phyloP scores from a whole-genome alignment of 2,113 vertebrate species.

The Rhynchomys soricoides region DNA sequence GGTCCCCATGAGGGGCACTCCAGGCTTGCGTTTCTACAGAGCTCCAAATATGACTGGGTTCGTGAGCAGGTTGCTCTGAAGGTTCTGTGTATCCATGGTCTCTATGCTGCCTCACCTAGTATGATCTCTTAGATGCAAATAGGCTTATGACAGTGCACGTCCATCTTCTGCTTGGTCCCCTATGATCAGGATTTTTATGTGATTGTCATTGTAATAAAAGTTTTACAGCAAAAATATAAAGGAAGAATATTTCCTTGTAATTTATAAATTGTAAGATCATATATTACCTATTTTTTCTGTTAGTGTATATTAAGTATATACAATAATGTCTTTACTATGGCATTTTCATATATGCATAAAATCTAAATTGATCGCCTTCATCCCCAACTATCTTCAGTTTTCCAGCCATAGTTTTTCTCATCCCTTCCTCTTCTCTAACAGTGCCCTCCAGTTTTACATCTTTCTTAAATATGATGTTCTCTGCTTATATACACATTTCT shows the following conservation, averaged over 20 bases:
- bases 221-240: background rate
- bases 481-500: background rate
- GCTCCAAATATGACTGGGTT: conserved; percentile 70
- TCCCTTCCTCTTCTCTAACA: background rate
- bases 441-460: background rate
- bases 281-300: background rate
- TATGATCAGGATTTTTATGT: background rate
- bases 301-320: background rate
- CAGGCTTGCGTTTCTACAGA: conserved; percentile 12
- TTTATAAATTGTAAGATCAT: background rate
- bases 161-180: background rate
- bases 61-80: background rate
- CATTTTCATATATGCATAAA: background rate
- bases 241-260: background rate
- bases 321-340: background rate
- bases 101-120: background rate
- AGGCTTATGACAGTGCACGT: background rate
- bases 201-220: background rate
- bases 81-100: no score
- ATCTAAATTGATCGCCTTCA: background rate
- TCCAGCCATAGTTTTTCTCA: background rate
- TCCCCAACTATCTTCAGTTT: background rate
- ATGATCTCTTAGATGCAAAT: background rate
- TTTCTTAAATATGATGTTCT: background rate
- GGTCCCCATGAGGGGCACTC: conserved; percentile 36